Evolutionary conservation across 2,888 invertebrate genomes (phyloP), one percentile per base, ranked within the genome.

Genomic region (Leptura quadrifasciata): DNA sequence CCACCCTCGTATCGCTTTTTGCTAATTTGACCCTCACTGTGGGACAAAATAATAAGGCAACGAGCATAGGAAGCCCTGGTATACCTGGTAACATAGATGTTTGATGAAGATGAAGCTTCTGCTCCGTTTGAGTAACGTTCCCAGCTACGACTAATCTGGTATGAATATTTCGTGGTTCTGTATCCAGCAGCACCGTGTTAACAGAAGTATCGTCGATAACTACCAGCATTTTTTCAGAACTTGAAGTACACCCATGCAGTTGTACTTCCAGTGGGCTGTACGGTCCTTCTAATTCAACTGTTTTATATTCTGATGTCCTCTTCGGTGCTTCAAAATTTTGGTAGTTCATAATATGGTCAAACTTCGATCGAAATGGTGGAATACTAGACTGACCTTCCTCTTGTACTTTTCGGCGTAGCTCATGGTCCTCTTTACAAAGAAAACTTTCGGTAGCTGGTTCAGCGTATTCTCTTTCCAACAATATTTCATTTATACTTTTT

Each of bases 71-170:
- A 75, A 98, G 91, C 0, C 97, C 97, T 10, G 94, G 94, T 63
- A 97, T 93, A 86, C 94, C 94, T 0, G 98, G 98, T 95, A 98
- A 94, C n/a, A 97, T 86, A 0, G 97, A 97, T 0, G 97, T 97
- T 85, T 95, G 93, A 0, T 95, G 92, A 8, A 96, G 90, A 10
- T 89, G 89, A 15, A n/a, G n/a, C n/a, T 89, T 89, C 0, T 78
- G 73, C 52, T 89, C 84, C 20, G 80, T 83, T 85, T 94, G 93
- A 0, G 91, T 91, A 0, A 96, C 92, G 0, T 89, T 87, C 0
- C 92, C 93, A 0, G 96, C 93, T 0, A 96, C 94, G 60, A 95
- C 68, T 79, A 95, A 87, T 79, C 94, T 93, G 73, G 93, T 92
- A 82, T 93, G 92, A 0, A 91, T 89, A 85, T 94, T 94, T 83